Base-by-base conservation (phyloP, 2,888 invertebrate species). In the Chrysina gloriosa region DNA sequence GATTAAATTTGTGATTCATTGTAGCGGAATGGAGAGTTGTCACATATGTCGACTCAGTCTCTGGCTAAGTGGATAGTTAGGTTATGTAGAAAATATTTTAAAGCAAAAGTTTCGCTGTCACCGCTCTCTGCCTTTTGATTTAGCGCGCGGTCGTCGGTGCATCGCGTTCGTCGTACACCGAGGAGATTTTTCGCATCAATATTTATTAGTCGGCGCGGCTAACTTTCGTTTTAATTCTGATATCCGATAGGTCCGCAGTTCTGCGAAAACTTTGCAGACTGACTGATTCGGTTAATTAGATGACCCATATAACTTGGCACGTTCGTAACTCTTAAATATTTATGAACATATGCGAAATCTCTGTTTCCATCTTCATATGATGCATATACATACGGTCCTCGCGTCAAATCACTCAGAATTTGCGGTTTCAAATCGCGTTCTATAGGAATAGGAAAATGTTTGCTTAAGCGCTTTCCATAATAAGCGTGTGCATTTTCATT, bases 1-100 rank as follows among this genome's bases (percentile, higher is more conserved):
- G 87, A 90, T 90, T 90, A 89, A 88, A 85, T 85, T 87, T 87
- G 86, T 87, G 87, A 87, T 87, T 86, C 87, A 84, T 84, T 80
- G 84, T 83, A 81, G 82, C 77, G 84, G 83, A 84, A 84, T 83
- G 83, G 83, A 83, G 86, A 87, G 82, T 86, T 87, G 87, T 88
- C 88, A 88, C 88, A 88, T 88, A 88, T 88, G 88, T 84, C 85
- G 85, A 82, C 75, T 79, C 80, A 81, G 81, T 80, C 80, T 79
- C 79, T 75, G 78, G 79, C 81, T 82, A 82, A 82, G 81, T 82
- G 82, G 81, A 80, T 81, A 81, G 80, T 80, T 82, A 81, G 78
- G 79, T 79, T 81, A 80, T 79, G 80, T 79, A 78, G 81, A 79
- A 81, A 82, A 80, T 81, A 80, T 81, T 82, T 82, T 79, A 77